phyloP scores from a whole-genome alignment of 2,888 invertebrate species.

The Gymnoscelis rufifasciata region DNA sequence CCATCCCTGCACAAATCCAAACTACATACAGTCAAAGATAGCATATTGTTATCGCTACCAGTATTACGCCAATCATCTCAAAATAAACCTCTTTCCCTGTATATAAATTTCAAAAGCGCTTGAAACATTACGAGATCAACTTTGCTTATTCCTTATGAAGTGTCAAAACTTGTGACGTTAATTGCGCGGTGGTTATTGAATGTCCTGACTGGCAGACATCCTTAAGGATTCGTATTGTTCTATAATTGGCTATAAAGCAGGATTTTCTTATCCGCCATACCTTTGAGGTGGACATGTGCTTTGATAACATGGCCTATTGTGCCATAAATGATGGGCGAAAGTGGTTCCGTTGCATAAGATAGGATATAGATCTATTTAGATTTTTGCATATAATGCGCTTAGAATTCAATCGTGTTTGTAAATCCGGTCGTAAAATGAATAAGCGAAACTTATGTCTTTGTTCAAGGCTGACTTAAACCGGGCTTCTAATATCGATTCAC shows the following conservation, averaged over 20 bases:
- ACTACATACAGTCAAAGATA: not conserved
- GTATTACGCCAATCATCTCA: too few relatives aligned
- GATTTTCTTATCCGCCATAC: slow-evolving; percentile 2
- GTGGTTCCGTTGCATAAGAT: too few relatives aligned
- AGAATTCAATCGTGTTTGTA: too few relatives aligned
- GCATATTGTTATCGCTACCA: not conserved
- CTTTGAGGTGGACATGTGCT: not conserved
- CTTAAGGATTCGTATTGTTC: slow-evolving; percentile 1
- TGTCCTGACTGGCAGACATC: slow-evolving; percentile 4
- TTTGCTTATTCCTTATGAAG: too few relatives aligned
- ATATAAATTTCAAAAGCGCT: not conserved
- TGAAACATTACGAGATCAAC: too few relatives aligned
- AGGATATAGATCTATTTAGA: too few relatives aligned
- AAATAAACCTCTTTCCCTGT: too few relatives aligned
- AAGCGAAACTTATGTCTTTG: too few relatives aligned
- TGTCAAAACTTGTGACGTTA: slow-evolving; percentile 8
- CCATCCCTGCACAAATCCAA: not conserved
- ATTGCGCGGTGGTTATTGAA: slow-evolving; percentile 6
- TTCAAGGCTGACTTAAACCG: too few relatives aligned
- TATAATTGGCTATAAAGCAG: slow-evolving; percentile 19
- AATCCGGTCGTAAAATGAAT: too few relatives aligned
- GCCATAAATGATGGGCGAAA: slow-evolving; percentile 6
- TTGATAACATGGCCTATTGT: slow-evolving; percentile 1
- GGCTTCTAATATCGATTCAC: too few relatives aligned
- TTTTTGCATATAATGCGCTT: too few relatives aligned